Conservation (phyloP, 2,888 invertebrate genomes). For the Torymus texanus region DNA sequence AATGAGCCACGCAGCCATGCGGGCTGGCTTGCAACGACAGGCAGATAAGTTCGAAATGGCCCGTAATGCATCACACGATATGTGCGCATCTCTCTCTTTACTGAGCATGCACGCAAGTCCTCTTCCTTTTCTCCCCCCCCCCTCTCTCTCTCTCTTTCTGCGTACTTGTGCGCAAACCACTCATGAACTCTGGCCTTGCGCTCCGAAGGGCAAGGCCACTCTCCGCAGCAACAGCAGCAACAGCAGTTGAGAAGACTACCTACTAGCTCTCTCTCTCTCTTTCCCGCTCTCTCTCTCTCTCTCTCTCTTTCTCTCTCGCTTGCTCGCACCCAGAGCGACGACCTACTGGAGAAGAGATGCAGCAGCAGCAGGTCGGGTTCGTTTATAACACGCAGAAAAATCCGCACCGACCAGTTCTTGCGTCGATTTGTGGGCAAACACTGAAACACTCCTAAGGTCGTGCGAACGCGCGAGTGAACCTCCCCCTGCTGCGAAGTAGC, state of each 20-base stretch:
- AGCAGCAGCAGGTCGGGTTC: slow-evolving; percentile 60
- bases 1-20: slow-evolving; percentile 22
- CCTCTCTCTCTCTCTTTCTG: slow-evolving; percentile 6
- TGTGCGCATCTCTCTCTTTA: background rate
- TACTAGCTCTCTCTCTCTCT: slow-evolving; percentile 20
- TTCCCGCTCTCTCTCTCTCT: slow-evolving; percentile 32
- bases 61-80: slow-evolving; percentile 33
- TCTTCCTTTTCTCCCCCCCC: background rate
- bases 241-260: slow-evolving; percentile 15
- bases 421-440: slow-evolving; percentile 68
- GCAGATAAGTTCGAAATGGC: slow-evolving; percentile 31
- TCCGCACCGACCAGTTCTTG: slow-evolving; percentile 68
- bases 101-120: background rate
- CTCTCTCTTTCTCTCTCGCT: slow-evolving; percentile 34
- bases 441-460: slow-evolving; percentile 66
- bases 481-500: slow-evolving; percentile 37
- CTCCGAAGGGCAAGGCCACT: slow-evolving; percentile 67
- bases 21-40: slow-evolving; percentile 14
- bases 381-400: slow-evolving; percentile 65
- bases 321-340: slow-evolving; percentile 37
- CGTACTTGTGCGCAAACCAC: slow-evolving; percentile 55
- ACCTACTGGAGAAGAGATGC: slow-evolving; percentile 58
- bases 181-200: slow-evolving; percentile 69
- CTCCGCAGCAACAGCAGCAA: background rate
- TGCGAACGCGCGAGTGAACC: slow-evolving; percentile 59